A percentile compares a stretch with the other conserved stretches of the same genome.
Conservation (phyloP, 2,888 invertebrate genomes). For the Hypercompe scribonia region DNA sequence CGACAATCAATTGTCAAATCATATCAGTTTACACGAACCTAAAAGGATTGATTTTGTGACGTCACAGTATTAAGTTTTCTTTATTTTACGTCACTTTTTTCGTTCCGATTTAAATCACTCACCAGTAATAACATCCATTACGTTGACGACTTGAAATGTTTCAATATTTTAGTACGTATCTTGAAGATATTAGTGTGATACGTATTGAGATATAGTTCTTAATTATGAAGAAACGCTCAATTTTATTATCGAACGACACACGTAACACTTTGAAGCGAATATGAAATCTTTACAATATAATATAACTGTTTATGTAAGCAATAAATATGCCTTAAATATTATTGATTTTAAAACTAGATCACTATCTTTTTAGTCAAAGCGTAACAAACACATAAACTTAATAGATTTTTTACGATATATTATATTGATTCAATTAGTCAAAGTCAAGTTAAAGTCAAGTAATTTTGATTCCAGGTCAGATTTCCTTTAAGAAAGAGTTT, state of each 20-base stretch:
- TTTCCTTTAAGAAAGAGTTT: not conserved
- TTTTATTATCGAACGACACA: not conserved
- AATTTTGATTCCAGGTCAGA: too few relatives aligned
- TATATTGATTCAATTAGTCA: too few relatives aligned
- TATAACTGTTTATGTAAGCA: not conserved
- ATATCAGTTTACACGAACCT: not conserved
- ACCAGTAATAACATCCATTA: too few relatives aligned
- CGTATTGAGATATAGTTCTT: not conserved
- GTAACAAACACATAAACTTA: not conserved
- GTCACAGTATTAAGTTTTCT: too few relatives aligned
- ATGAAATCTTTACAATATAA: not conserved
- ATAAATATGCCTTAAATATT: not conserved
- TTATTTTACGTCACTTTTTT: too few relatives aligned
- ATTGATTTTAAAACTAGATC: not conserved
- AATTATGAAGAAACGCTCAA: not conserved
- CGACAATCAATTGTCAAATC: too few relatives aligned
- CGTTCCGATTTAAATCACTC: too few relatives aligned
- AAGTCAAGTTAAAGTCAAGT: too few relatives aligned
- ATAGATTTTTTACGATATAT: not conserved
- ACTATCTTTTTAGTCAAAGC: not conserved
- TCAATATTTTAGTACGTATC: not conserved
- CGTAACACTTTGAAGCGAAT: not conserved
- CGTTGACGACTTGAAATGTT: too few relatives aligned
- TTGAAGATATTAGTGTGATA: not conserved
- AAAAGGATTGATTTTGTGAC: too few relatives aligned